A percentile compares a stretch with the other conserved stretches of the same genome.
phyloP scores from a whole-genome alignment of 2,888 invertebrate genomes.

The Apocheima hispidaria region DNA sequence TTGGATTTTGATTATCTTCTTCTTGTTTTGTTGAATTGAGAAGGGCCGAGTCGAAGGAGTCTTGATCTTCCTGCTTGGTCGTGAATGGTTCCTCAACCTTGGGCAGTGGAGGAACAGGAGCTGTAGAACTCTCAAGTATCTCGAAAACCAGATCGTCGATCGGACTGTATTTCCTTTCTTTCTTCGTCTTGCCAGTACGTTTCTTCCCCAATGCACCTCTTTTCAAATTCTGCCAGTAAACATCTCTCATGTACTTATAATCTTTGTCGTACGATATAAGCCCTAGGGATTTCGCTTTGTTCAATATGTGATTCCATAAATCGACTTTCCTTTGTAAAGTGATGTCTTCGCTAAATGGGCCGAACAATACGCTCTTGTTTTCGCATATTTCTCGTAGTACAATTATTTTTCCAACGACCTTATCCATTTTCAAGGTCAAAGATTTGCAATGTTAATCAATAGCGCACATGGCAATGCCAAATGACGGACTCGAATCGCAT shows the following conservation, averaged over 20 bases:
- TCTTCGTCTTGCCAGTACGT: conserved; percentile 1
- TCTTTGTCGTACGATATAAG: conserved; percentile 29
- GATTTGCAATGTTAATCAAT: conserved; percentile 14
- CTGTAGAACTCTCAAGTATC: conserved; percentile 34
- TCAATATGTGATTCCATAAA: conserved; percentile 32
- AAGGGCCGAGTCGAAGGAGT: conserved; percentile 9
- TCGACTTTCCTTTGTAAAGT: conserved; percentile 32
- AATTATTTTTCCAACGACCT: conserved; percentile 36
- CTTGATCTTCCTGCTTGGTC: conserved; percentile 21
- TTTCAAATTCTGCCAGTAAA: conserved; percentile 42
- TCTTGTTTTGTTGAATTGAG: conserved; percentile 8
- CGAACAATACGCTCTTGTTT: conserved; percentile 37
- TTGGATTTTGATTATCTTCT: conserved; percentile 18
- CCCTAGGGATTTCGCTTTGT: conserved; percentile 38
- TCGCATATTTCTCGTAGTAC: conserved; percentile 38
- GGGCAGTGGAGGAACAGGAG: conserved; percentile 17
- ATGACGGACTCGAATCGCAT: conserved; percentile 1
- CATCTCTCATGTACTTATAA: conserved; percentile 41
- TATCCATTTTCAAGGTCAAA: conserved; percentile 32
- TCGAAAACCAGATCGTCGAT: conserved; percentile 37
- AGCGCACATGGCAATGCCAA: conserved; percentile 4
- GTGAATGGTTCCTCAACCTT: neutral
- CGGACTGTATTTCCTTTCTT: conserved; percentile 25
- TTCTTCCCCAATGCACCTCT: conserved; percentile 29
- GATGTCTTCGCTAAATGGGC: conserved; percentile 26